Percentiles rank a stretch among this genome's conserved stretches.
These are phyloP conservation scores for Argyrosomus japonicus DNA, from an alignment of 2,113 vertebrate genomes.

Conservation along the genomic window DNA sequence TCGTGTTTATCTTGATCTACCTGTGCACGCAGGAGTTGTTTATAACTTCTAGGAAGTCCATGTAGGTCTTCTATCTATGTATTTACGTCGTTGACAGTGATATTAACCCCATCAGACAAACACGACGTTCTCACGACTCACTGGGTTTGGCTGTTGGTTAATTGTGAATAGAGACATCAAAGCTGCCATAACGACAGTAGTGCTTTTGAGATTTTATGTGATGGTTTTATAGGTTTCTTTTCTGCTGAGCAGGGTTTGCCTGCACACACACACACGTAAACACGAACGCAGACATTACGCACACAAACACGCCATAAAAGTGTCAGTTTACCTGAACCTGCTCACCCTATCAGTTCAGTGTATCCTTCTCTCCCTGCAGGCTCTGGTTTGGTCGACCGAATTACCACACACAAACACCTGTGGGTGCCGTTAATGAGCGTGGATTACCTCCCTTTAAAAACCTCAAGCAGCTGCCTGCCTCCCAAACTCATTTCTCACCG, in stretches of 20 bases:
- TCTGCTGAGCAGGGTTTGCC: not conserved
- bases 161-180: constrained; percentile 23
- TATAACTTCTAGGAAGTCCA: not conserved
- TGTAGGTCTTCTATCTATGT: not conserved
- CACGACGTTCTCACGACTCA: not conserved
- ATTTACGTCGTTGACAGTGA: no score
- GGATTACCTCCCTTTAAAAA: constrained; percentile 42
- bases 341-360: constrained; percentile 33
- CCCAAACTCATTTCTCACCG: not conserved
- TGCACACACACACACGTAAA: constrained; percentile 9
- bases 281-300: constrained; percentile 31
- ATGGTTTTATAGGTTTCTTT: constrained; percentile 29
- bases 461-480: constrained; percentile 44
- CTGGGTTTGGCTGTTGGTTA: constrained; percentile 6
- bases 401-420: constrained; percentile 60
- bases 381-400: constrained; percentile 37
- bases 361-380: constrained; percentile 47
- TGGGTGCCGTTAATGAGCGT: constrained; percentile 60
- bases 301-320: constrained; percentile 40
- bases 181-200: not conserved
- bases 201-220: not conserved
- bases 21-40: not conserved
- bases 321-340: constrained; percentile 40
- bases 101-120: not conserved
- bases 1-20: not conserved